Evolutionary conservation across 2,888 invertebrate species (phyloP), one percentile per base, ranked within the genome.

Genomic region (Hirtodrosophila alboralis): DNA sequence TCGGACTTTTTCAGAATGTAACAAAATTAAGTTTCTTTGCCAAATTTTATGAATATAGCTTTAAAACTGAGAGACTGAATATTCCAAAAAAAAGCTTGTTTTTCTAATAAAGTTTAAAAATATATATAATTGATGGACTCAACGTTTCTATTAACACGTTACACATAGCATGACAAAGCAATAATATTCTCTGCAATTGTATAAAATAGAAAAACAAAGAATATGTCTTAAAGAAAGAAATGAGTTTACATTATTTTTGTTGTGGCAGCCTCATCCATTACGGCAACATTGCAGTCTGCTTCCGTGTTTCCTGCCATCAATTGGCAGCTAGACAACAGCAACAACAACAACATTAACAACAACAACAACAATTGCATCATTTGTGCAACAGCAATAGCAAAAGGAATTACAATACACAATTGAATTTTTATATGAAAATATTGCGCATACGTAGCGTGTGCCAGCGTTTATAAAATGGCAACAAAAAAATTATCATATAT

Each of bases 401-500:
- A 52, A 59, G 34, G 45, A 34, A 36, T 47, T 30, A 45, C 28
- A 59, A 14, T n/a, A 44, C 14, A 13, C 14, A 28, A 33, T 57
- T 51, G 33, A 45, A 54, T 54, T 30, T 3, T 48, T 36, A 34
- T 54, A 60, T 63, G 16, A 9, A 58, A 79, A 66, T 77, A 84
- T 80, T 61, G 70, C 66, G 53, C 70, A 77, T 84, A 77, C 76
- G 83, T 45, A 59, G 67, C 75, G 83, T 78, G 40, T 57, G 78
- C 53, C 80, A 59, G 79, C n/a, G 30, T n/a, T 1, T 18, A 5
- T 26, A 43, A 47, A 36, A 52, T 23, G n/a, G 26, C 33, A 28
- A n/a, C n/a, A n/a, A n/a, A n/a, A 47, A 65, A 58, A 47, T 65
- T 57, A 58, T 65, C 38, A 54, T 63, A 63, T 64, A 31, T 21